These are phyloP conservation scores for Meloe dianella DNA, from an alignment of 2,888 invertebrate species.

Conservation along the genomic window DNA sequence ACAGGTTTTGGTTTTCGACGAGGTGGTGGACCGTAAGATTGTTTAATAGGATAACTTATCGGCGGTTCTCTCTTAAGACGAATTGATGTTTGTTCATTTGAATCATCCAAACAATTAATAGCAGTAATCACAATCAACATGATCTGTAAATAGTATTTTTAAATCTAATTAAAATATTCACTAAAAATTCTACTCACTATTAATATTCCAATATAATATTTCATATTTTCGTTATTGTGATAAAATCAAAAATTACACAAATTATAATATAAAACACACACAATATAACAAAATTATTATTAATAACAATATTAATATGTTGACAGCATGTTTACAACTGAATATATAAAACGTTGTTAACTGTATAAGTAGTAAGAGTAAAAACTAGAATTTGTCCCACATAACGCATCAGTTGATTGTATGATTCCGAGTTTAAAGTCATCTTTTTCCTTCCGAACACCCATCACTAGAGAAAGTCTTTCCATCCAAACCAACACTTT, in stretches of 20 bases:
- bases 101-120: background rate
- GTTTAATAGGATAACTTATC: slow-evolving; percentile 28
- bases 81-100: background rate
- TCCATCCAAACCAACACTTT: slow-evolving; percentile 26
- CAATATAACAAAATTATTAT: background rate
- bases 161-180: background rate
- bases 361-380: slow-evolving; percentile 34
- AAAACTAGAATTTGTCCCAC: slow-evolving; percentile 34
- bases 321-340: slow-evolving; percentile 10
- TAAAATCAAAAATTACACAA: background rate
- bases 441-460: slow-evolving; percentile 30
- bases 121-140: background rate
- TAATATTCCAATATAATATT: background rate
- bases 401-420: slow-evolving; percentile 35
- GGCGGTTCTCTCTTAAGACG: slow-evolving; percentile 40
- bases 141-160: background rate
- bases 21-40: slow-evolving; percentile 31
- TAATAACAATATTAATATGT: background rate
- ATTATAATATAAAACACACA: background rate
- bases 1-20: slow-evolving; percentile 37
- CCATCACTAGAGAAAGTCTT: slow-evolving; percentile 31
- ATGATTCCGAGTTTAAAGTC: slow-evolving; percentile 23
- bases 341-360: slow-evolving; percentile 15
- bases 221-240: slow-evolving; percentile 6
- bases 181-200: slow-evolving; percentile 8